Percentiles rank a stretch among this genome's conserved stretches.
Evolutionary conservation across 1,140 invertebrate genomes (phyloP).

Genomic region (Zaprionus davidi): DNA sequence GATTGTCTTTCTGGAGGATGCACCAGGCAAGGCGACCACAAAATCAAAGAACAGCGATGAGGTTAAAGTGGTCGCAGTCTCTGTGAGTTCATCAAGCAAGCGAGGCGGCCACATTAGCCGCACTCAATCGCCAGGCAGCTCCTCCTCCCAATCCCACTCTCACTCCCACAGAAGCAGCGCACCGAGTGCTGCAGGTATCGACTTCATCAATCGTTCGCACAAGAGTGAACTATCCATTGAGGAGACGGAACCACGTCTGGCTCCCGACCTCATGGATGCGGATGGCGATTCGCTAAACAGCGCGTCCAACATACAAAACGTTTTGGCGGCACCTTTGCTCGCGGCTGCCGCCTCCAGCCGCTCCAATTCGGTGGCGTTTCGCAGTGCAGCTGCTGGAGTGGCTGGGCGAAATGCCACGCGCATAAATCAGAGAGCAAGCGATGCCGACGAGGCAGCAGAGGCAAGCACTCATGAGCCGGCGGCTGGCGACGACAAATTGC

Average conservation of each 20-base stretch:
- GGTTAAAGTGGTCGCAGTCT: constrained; percentile 77
- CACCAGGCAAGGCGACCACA: constrained; percentile 22
- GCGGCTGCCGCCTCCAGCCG: constrained; percentile 48
- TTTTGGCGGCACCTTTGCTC: constrained; percentile 69
- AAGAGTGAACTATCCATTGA: constrained; percentile 82
- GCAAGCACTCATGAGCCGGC: constrained; percentile 18
- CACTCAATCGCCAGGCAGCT: constrained; percentile 26
- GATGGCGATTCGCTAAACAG: constrained; percentile 74
- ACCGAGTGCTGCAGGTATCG: constrained; percentile 43
- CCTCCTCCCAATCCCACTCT: neutral
- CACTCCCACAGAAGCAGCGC: constrained; percentile 26
- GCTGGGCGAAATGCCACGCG: constrained; percentile 39
- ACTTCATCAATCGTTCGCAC: constrained; percentile 80
- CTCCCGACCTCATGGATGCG: constrained; percentile 56
- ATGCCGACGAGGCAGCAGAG: constrained; percentile 23
- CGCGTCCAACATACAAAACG: constrained; percentile 77
- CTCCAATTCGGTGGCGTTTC: constrained; percentile 49
- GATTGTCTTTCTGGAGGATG: constrained; percentile 81
- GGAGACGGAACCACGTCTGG: constrained; percentile 69
- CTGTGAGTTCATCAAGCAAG: constrained; percentile 78
- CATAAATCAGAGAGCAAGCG: constrained; percentile 52
- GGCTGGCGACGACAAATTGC: constrained; percentile 52
- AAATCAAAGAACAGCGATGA: constrained; percentile 62
- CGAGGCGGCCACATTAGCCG: constrained; percentile 49
- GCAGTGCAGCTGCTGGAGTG: constrained; percentile 31